Evolutionary conservation across 2,888 invertebrate species (phyloP), one percentile per base, ranked within the genome.

Genomic region (Orchesella flavescens): DNA sequence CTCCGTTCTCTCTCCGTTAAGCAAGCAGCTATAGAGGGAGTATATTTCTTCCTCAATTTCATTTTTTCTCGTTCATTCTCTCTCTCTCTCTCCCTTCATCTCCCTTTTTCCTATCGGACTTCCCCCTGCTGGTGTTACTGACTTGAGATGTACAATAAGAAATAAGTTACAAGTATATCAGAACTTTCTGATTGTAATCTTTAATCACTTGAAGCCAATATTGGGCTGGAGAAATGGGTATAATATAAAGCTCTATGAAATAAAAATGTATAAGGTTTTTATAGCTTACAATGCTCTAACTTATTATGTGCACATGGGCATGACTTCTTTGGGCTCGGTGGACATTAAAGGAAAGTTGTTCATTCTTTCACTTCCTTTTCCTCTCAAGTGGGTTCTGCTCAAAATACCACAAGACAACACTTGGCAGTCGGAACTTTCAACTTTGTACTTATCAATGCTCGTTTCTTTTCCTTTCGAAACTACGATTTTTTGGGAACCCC

Each of bases 341-440:
- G 83, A 74, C 85, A 85, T 83, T 85, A 83, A 85, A 85, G 83
- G 85, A 83, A 85, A 85, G 85, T 85, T 85, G 83, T 83, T 83
- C 85, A 68, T 85, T 85, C 80, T 82, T 77, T 80, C 80, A 83
- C 75, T 82, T 82, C 85, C 83, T 83, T 83, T 82, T 83, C 85
- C 85, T 85, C 78, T 85, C 82, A 85, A 83, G 83, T 83, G 83
- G 83, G 83, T 83, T 83, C 83, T 83, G 83, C 77, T 83, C 83
- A 83, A 83, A 83, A 83, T 76, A 76, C 83, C 83, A 83, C 83
- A 83, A 65, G 83, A 83, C 75, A 83, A 77, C 83, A 83, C 83
- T 83, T 83, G 69, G 83, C 76, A 83, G 72, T 71, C 72, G 55
- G 77, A 66, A 46, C 83, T 71, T 83, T 75, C 72, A 83, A 83